phyloP scores from a whole-genome alignment of 1,140 invertebrate species.

The Drosophila athabasca region DNA sequence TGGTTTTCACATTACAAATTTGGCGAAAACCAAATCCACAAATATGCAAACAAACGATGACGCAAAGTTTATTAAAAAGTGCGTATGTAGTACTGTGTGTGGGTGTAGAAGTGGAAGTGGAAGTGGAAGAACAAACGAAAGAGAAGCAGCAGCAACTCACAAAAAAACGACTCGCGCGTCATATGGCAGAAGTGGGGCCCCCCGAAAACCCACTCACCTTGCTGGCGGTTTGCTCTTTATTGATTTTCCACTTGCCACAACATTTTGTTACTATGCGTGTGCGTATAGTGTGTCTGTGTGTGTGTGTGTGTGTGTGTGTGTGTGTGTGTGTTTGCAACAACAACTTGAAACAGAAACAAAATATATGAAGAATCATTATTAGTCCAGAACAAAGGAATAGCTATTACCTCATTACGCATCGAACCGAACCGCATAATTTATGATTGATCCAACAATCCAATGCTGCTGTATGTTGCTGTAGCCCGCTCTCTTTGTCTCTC shows the following conservation, averaged over 20 bases:
- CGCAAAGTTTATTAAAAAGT: conserved; percentile 87
- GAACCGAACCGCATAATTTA: conserved; percentile 57
- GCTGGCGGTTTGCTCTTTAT: conserved; percentile 47
- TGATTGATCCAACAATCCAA: conserved; percentile 54
- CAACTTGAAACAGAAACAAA: conserved; percentile 25
- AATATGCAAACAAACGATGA: conserved; percentile 86
- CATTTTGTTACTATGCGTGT: conserved; percentile 32
- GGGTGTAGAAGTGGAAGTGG: conserved; percentile 22
- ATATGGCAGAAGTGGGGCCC: conserved; percentile 14
- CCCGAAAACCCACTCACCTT: conserved; percentile 56
- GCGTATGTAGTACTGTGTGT: conserved; percentile 61
- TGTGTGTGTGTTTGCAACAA: not conserved
- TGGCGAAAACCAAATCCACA: conserved; percentile 23
- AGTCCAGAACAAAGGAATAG: conserved; percentile 3
- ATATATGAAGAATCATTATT: not conserved
- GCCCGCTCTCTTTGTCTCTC: no score
- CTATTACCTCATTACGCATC: conserved; percentile 51
- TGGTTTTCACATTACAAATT: conserved; percentile 24
- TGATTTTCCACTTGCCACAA: conserved; percentile 59
- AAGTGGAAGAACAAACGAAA: conserved; percentile 48
- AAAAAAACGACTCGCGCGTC: conserved; percentile 10
- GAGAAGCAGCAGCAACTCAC: not conserved
- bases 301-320: not conserved
- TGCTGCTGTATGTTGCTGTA: not conserved
- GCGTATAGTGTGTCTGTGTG: conserved; percentile 4